Percentiles rank a stretch among this genome's conserved stretches.
Conservation (phyloP, 2,797 vertebrate species). For the Lates japonicus region DNA sequence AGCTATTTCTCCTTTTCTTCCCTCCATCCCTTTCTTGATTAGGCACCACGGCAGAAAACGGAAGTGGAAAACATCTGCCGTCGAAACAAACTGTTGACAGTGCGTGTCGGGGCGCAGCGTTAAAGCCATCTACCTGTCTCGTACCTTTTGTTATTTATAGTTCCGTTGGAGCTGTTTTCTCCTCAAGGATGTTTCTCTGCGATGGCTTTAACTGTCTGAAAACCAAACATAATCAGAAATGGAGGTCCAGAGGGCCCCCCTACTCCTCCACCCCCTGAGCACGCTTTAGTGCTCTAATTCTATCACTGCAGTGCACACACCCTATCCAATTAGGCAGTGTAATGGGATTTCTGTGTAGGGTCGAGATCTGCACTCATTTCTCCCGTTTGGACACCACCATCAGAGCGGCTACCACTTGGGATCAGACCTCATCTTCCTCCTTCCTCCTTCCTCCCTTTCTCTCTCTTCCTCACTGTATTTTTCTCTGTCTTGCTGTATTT, state of each 20-base stretch:
- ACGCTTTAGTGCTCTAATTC: conserved; percentile 65
- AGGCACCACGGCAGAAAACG: conserved; percentile 28
- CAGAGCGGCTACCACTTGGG: conserved; percentile 35
- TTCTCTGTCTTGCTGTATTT: conserved; percentile 55
- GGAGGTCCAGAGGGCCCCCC: conserved; percentile 38
- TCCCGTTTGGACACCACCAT: conserved; percentile 31
- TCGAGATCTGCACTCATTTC: conserved; percentile 63
- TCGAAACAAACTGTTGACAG: conserved; percentile 63
- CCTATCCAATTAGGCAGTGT: conserved; percentile 71
- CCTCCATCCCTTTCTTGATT: conserved; percentile 36
- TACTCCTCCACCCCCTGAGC: background rate
- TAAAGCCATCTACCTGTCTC: conserved; percentile 61
- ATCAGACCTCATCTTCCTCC: conserved; percentile 34
- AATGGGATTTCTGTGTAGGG: conserved; percentile 65
- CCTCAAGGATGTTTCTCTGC: conserved; percentile 44
- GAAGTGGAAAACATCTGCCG: conserved; percentile 54
- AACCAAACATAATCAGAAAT: conserved; percentile 49
- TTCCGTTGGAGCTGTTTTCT: conserved; percentile 31
- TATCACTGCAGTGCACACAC: conserved; percentile 65
- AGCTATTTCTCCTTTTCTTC: conserved; percentile 34
- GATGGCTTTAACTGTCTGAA: conserved; percentile 31
- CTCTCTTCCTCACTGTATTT: conserved; percentile 27
- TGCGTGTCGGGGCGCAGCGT: conserved; percentile 27
- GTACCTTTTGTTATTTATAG: conserved; percentile 61
- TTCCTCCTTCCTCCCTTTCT: background rate